Evolutionary conservation across 2,888 invertebrate genomes (phyloP).

Genomic region (Harmothoe impar): DNA sequence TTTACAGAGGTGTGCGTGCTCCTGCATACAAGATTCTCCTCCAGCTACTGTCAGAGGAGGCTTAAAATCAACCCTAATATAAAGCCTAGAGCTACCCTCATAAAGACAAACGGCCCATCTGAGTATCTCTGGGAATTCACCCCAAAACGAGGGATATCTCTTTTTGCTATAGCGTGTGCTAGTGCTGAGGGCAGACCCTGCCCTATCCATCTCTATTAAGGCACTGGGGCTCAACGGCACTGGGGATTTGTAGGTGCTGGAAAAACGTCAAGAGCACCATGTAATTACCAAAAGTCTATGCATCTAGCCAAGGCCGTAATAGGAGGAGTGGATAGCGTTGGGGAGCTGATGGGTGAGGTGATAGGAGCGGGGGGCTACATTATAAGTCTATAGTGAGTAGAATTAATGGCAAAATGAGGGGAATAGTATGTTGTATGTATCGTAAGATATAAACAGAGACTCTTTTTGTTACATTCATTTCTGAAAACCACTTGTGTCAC

Average conservation of each 20-base stretch:
- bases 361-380: no score
- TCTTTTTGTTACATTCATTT: no score
- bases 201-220: background rate
- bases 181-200: background rate
- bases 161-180: background rate
- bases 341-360: background rate
- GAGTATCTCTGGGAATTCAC: background rate
- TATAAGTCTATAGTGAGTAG: no score
- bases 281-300: constrained; percentile 9
- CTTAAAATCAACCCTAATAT: background rate
- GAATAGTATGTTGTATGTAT: no score
- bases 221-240: background rate
- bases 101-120: background rate
- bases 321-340: background rate
- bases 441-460: no score
- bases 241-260: constrained; percentile 19
- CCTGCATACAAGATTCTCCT: background rate
- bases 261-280: constrained; percentile 1
- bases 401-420: no score
- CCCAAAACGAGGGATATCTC: background rate
- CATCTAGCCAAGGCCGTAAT: background rate
- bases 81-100: background rate
- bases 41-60: background rate
- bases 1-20: background rate
- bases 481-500: no score